Percentiles rank a stretch among this genome's conserved stretches.
Evolutionary conservation across 2,797 vertebrate species (phyloP).

Genomic region (Nyctibius grandis): DNA sequence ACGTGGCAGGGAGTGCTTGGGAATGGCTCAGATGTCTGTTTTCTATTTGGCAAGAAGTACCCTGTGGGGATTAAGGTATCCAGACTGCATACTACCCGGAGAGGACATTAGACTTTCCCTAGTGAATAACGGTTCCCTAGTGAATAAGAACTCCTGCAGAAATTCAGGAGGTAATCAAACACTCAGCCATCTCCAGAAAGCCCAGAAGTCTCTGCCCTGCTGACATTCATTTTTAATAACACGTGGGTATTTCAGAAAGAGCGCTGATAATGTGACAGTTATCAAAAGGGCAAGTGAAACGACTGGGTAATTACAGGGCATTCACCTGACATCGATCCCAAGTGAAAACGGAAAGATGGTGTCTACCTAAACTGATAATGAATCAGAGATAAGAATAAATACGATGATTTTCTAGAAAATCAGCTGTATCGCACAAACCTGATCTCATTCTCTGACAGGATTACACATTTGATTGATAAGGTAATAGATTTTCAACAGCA

Average conservation of each 20-base stretch:
- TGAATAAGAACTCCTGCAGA: too few species aligned
- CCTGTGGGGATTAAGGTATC: accelerated
- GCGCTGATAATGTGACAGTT: neutral
- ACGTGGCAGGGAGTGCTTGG: neutral
- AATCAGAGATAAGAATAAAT: constrained; percentile 43
- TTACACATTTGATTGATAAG: constrained; percentile 62
- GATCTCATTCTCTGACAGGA: constrained; percentile 38
- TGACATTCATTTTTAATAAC: neutral
- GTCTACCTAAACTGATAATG: constrained; percentile 38
- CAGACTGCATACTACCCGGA: neutral
- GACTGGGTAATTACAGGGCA: constrained; percentile 41
- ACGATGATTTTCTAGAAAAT: constrained; percentile 16
- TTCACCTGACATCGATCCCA: constrained; percentile 44
- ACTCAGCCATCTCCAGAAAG: neutral
- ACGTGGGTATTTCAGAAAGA: neutral
- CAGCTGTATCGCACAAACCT: constrained; percentile 10
- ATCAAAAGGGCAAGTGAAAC: constrained; percentile 5
- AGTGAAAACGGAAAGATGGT: constrained; percentile 18
- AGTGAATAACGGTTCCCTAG: too few species aligned
- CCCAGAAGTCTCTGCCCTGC: neutral
- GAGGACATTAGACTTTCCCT: neutral
- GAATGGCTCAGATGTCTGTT: neutral
- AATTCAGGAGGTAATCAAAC: neutral
- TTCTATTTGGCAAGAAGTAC: neutral
- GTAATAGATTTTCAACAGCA: constrained; percentile 57